Percentiles rank a stretch among this genome's conserved stretches.
These are phyloP conservation scores for Heliconius ismenius DNA, from an alignment of 2,888 invertebrate genomes.

Conservation along the genomic window DNA sequence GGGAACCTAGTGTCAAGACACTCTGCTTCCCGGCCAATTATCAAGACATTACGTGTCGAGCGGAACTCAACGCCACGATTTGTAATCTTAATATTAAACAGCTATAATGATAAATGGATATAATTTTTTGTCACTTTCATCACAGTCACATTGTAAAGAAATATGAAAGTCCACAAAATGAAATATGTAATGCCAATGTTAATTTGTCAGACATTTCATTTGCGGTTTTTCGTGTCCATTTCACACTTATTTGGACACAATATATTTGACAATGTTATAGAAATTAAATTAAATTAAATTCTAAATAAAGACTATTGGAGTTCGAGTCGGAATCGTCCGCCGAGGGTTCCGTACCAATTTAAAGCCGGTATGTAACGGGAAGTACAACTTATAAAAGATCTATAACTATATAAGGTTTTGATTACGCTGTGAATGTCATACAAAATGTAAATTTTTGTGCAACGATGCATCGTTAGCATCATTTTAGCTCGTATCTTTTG, in stretches of 20 bases:
- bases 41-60: not conserved
- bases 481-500: no score
- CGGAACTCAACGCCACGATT: not conserved
- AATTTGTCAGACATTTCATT: not conserved
- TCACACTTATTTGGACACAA: not conserved
- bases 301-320: no score
- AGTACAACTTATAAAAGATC: no score
- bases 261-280: not conserved
- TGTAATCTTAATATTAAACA: no score
- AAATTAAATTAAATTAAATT: not conserved
- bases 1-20: not conserved
- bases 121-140: not conserved
- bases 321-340: no score
- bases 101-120: not conserved
- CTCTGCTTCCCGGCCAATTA: not conserved
- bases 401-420: no score
- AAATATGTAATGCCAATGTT: not conserved
- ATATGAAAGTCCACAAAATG: not conserved
- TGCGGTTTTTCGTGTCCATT: slow-evolving; percentile 7
- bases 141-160: not conserved
- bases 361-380: no score
- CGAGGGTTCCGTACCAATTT: no score
- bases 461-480: no score
- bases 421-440: no score
- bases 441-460: no score